Percentiles rank a stretch among this genome's conserved stretches.
These are phyloP conservation scores for Cephus nigrinus DNA, from an alignment of 2,888 invertebrate genomes.

Conservation along the genomic window DNA sequence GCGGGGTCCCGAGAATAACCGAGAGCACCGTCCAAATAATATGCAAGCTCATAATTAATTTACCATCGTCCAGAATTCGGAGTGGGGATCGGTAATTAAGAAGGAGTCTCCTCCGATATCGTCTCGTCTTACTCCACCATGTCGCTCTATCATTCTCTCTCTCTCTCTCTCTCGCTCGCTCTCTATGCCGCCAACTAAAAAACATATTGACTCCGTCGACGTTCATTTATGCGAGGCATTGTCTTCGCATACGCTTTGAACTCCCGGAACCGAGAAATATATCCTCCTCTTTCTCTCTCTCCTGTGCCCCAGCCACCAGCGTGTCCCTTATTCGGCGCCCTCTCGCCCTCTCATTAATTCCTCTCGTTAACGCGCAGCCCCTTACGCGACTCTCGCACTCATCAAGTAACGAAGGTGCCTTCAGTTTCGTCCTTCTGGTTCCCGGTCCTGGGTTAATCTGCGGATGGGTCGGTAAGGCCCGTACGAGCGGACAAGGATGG, in stretches of 20 bases:
- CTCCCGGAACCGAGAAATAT: not conserved
- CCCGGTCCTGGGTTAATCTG: not conserved
- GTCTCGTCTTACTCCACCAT: not conserved
- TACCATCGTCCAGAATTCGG: conserved; percentile 33
- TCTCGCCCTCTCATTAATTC: not conserved
- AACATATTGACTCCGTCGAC: conserved; percentile 19
- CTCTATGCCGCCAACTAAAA: conserved; percentile 1
- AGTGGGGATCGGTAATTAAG: conserved; percentile 43
- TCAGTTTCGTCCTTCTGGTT: not conserved
- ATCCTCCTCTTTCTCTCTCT: not conserved
- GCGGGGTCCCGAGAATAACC: conserved; percentile 22
- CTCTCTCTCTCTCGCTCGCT: no score
- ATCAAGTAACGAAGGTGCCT: not conserved
- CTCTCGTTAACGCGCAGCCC: not conserved
- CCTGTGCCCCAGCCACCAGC: no score
- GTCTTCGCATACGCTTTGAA: not conserved
- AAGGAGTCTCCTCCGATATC: conserved; percentile 27
- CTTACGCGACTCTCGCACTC: not conserved
- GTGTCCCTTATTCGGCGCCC: not conserved
- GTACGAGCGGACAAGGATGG: not conserved
- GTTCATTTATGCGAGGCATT: not conserved
- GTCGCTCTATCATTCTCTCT: not conserved
- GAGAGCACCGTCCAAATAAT: conserved; percentile 45
- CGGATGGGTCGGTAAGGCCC: not conserved
- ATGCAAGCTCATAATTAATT: conserved; percentile 55